Base-by-base conservation (phyloP, 2,888 invertebrate species). In the Cetonia aurata region DNA sequence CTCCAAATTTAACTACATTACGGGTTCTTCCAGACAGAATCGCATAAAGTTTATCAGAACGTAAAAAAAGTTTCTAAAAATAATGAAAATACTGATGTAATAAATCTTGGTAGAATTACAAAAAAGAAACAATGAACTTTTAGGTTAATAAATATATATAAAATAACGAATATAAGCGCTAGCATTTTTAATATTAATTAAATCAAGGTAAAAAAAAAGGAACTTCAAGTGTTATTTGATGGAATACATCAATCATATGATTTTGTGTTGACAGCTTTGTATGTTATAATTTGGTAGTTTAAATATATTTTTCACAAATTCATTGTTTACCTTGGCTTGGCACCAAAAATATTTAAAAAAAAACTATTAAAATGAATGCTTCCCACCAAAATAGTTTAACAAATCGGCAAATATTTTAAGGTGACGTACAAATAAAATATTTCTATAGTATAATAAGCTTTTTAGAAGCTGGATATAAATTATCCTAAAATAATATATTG, bases 1-100 rank as follows among this genome's bases (percentile, higher is more conserved):
- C 50, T 65, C 50, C 50, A 50, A 50, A 65, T 65, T 65, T 65
- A 33, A 50, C 62, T 65, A 37, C 41, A 37, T 65, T 46, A 65
- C 2, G 50, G 50, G 50, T 65, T 50, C 62, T 25, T 41, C 12
- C 12, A 50, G 48, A 52, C 62, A 65, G 62, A 65, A 50, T 37
- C 50, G 37, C 62, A 52, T 65, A 65, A 65, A 65, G 50, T 50
- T 65, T 65, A 65, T 65, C 62, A 65, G 62, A 65, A 50, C 62
- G 62, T 65, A 65, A 50, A 65, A 17, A 50, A 65, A 52, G 50
- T 65, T 65, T 31, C 33, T 37, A n/a, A 13, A 41, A 59, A 59
- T 59, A 42, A 59, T 41, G 8, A 50, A 50, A 48, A 65, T 50
- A 17, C 33, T 65, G 31, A 37, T 50, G 50, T 65, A 52, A 65